Evolutionary conservation across 23 tunicate species (phyloP), one percentile per base, ranked within the genome.

Genomic region (Halocynthia roretzi): DNA sequence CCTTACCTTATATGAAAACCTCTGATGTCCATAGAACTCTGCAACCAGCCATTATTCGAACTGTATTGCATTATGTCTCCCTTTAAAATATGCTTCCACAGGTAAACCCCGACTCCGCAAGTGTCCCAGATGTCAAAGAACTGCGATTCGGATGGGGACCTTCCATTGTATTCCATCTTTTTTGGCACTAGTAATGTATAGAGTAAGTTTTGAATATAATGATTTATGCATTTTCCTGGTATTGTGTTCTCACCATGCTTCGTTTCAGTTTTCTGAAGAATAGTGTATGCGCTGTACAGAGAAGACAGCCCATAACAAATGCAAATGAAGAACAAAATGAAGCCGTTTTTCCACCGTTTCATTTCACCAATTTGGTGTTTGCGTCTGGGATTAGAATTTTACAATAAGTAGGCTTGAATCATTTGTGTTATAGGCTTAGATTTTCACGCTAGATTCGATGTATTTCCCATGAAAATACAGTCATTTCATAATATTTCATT

Each of bases 271-370:
- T 67, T 79, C 12, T 71, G n/a, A 12, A 84, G 56, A 77, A 80
- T 72, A 8, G 70, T 17, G 53, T 81, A 86, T 17, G 92, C 92
- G 18, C 71, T 67, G 53, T 61, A 81, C 53, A 86, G 51, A 8
- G 92, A 86, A 8, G 81, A 74, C 8, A 86, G 14, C 57, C 92
- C 85, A 76, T 86, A 86, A 7, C 58, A 68, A n/a, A 86, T 9
- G 61, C 92, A 86, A 56, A 86, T 60, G 8, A 68, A 71, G 64
- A 84, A 48, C n/a, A 76, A 54, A 54, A n/a, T n/a, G 6, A 54
- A 53, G 31, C 78, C 78, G 8, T 54, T 40, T 10, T 54, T 53
- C 62, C 63, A 56, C 78, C 62, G 15, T 65, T 65, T 65, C 70
- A 65, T 65, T 31, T 31, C 44, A 31, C 44, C 44, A 31, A 31